Evolutionary conservation across 2,797 vertebrate genomes (phyloP).

Genomic region (Anguilla obscura): DNA sequence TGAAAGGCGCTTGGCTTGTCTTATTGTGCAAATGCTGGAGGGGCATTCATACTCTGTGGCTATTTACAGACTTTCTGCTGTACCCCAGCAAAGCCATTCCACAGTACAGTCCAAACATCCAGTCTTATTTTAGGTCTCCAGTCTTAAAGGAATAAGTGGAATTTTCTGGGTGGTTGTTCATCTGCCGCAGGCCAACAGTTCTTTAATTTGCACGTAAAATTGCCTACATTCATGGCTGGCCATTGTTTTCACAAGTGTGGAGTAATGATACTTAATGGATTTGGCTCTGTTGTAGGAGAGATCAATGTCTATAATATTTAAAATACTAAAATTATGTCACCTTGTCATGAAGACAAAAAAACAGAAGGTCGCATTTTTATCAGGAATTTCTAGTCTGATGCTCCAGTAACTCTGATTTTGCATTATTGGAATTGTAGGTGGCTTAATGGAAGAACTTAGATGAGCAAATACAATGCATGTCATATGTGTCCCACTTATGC

Average conservation of each 20-base stretch:
- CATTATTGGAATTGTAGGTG: neutral
- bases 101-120: constrained; percentile 1
- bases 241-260: neutral
- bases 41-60: neutral
- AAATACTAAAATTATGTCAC: neutral
- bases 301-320: neutral
- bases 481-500: too few relatives aligned
- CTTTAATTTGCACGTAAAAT: neutral
- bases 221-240: neutral
- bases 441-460: neutral
- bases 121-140: constrained; percentile 20
- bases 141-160: constrained; percentile 17
- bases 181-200: neutral
- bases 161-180: neutral
- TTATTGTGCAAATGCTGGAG: neutral
- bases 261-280: neutral
- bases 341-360: neutral
- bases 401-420: neutral
- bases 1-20: neutral
- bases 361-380: neutral
- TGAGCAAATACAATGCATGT: neutral
- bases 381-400: neutral
- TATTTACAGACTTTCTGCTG: constrained; percentile 19
- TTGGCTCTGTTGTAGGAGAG: neutral
- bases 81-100: neutral